These are phyloP conservation scores for Notodonta dromedarius DNA, from an alignment of 2,888 invertebrate genomes.

Conservation along the genomic window DNA sequence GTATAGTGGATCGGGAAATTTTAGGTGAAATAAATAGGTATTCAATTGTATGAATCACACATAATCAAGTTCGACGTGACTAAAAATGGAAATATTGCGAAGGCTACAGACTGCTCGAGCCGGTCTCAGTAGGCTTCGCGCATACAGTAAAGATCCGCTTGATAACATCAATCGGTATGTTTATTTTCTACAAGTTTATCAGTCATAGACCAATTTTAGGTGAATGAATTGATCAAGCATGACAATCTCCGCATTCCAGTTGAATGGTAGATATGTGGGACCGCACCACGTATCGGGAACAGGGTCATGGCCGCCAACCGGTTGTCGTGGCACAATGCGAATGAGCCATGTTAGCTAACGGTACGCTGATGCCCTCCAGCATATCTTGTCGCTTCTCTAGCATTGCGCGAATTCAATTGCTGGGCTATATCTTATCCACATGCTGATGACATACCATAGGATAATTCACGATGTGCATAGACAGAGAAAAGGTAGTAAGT, in stretches of 20 bases:
- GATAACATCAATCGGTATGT: constrained; percentile 22
- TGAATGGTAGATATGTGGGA: constrained; percentile 60
- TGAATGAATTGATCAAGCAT: constrained; percentile 48
- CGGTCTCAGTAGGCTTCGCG: constrained; percentile 16
- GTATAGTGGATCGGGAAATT: background rate
- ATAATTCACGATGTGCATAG: too few species aligned
- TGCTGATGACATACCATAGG: too few species aligned
- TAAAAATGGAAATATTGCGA: constrained; percentile 39
- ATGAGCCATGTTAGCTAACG: constrained; percentile 63
- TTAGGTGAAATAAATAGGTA: background rate
- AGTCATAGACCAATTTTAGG: constrained; percentile 19
- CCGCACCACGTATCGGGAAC: constrained; percentile 67
- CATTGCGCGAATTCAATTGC: constrained; percentile 18
- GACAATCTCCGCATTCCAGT: constrained; percentile 71
- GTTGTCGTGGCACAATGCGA: constrained; percentile 63
- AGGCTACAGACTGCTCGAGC: constrained; percentile 18
- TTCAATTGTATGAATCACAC: constrained; percentile 38
- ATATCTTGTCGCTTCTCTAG: constrained; percentile 30
- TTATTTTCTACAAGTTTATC: constrained; percentile 19
- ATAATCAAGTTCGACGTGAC: constrained; percentile 38
- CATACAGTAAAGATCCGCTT: constrained; percentile 12
- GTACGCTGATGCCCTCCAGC: constrained; percentile 47
- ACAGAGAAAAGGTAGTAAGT: too few species aligned
- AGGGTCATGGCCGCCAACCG: constrained; percentile 79
- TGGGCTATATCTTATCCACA: background rate